phyloP scores from a whole-genome alignment of 2,888 invertebrate genomes.

The Cheilosia variabilis region DNA sequence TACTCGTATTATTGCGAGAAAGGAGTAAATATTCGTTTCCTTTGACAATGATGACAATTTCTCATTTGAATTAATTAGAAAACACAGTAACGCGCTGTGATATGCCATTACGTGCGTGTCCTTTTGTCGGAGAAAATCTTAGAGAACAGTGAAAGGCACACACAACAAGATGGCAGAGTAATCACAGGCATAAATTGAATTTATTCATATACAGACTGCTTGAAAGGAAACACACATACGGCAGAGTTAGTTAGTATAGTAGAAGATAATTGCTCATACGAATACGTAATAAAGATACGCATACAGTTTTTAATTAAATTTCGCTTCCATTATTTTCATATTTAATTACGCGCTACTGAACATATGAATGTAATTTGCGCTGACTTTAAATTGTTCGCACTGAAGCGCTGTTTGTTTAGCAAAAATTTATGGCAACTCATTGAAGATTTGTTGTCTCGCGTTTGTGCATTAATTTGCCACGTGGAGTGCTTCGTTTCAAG shows the following conservation, averaged over 20 bases:
- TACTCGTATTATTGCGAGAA: slow-evolving; percentile 1
- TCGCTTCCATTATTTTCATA: slow-evolving; percentile 71
- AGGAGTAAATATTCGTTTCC: slow-evolving; percentile 54
- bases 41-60: slow-evolving; percentile 60
- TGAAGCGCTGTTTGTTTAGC: neutral
- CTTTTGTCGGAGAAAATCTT: slow-evolving; percentile 42
- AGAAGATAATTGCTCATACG: slow-evolving; percentile 64
- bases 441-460: slow-evolving; percentile 3
- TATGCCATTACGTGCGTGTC: slow-evolving; percentile 63
- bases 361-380: slow-evolving; percentile 51
- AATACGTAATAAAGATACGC: slow-evolving; percentile 56
- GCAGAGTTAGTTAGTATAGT: slow-evolving; percentile 42
- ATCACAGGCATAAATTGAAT: slow-evolving; percentile 68
- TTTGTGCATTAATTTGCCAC: neutral
- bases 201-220: slow-evolving; percentile 61
- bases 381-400: slow-evolving; percentile 38
- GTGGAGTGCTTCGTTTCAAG: neutral
- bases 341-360: slow-evolving; percentile 65
- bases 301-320: slow-evolving; percentile 73
- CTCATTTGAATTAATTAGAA: slow-evolving; percentile 75
- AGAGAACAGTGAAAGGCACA: slow-evolving; percentile 20
- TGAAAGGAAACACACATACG: slow-evolving; percentile 11
- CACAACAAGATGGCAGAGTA: slow-evolving; percentile 27
- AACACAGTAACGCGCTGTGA: slow-evolving; percentile 69
- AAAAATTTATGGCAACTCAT: neutral